Conservation (phyloP, 2,888 invertebrate genomes). For the Perithous albicinctus region DNA sequence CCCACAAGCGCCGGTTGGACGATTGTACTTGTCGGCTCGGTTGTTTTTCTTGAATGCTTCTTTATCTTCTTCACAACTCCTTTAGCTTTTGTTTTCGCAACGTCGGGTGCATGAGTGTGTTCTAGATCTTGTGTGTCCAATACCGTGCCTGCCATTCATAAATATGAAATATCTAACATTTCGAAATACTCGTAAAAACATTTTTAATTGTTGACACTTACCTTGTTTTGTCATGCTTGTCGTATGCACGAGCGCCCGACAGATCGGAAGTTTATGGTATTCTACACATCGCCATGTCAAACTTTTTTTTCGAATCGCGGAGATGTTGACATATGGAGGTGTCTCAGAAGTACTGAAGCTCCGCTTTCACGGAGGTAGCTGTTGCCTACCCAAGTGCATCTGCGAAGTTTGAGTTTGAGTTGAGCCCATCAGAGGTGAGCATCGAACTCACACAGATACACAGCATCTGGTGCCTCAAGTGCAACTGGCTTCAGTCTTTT, state of each 20-base stretch:
- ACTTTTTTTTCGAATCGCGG: neutral
- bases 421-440: too few relatives aligned
- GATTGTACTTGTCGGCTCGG: constrained; percentile 12
- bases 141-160: constrained; percentile 8
- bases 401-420: too few relatives aligned
- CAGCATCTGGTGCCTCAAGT: too few relatives aligned
- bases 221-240: constrained; percentile 14
- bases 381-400: too few relatives aligned
- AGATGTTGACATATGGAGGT: too few relatives aligned
- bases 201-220: too few relatives aligned
- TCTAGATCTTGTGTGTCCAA: neutral
- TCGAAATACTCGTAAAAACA: constrained; percentile 30
- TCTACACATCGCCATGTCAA: neutral
- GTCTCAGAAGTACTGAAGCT: too few relatives aligned
- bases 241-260: constrained; percentile 23
- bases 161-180: constrained; percentile 1
- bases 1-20: neutral
- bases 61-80: neutral
- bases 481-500: too few relatives aligned
- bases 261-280: constrained; percentile 2
- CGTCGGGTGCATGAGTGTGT: constrained; percentile 9
- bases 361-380: too few relatives aligned
- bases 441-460: too few relatives aligned
- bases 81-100: constrained; percentile 14
- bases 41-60: constrained; percentile 3